phyloP scores from a whole-genome alignment of 2,888 invertebrate species.

The Dicranocentrus wangi region DNA sequence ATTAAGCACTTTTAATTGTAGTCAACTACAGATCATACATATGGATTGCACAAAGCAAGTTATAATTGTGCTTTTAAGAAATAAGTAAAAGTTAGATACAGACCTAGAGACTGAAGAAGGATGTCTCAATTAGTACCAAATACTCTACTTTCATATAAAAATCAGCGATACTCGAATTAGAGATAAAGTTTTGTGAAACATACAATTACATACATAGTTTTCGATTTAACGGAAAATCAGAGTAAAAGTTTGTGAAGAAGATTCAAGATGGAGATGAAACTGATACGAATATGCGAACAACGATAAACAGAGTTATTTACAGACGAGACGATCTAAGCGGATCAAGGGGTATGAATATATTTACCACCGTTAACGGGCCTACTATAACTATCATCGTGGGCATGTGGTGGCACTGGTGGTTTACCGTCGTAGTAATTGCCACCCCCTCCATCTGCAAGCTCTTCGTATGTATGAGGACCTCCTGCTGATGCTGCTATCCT shows the following conservation, averaged over 20 bases:
- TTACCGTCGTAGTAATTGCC: slow-evolving; percentile 71
- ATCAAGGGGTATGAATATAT: slow-evolving; percentile 45
- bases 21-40: slow-evolving; percentile 11
- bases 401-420: slow-evolving; percentile 70
- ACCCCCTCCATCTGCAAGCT: slow-evolving; percentile 69
- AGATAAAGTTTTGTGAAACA: background rate
- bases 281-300: slow-evolving; percentile 1
- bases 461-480: slow-evolving; percentile 72
- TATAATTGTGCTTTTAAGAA: background rate
- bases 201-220: background rate
- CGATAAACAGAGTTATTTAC: background rate
- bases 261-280: background rate
- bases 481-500: slow-evolving; percentile 69
- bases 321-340: slow-evolving; percentile 19
- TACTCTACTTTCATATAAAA: too few relatives aligned
- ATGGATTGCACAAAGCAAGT: slow-evolving; percentile 1
- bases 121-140: slow-evolving; percentile 19
- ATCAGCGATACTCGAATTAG: background rate
- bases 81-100: slow-evolving; percentile 6
- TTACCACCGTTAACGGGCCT: slow-evolving; percentile 72
- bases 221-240: background rate
- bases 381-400: slow-evolving; percentile 72
- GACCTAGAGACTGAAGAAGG: slow-evolving; percentile 19
- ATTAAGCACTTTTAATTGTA: too few relatives aligned
- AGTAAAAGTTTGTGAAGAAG: background rate